phyloP scores from a whole-genome alignment of 2,797 vertebrate genomes.

The Microctenopoma steveboyesi region DNA sequence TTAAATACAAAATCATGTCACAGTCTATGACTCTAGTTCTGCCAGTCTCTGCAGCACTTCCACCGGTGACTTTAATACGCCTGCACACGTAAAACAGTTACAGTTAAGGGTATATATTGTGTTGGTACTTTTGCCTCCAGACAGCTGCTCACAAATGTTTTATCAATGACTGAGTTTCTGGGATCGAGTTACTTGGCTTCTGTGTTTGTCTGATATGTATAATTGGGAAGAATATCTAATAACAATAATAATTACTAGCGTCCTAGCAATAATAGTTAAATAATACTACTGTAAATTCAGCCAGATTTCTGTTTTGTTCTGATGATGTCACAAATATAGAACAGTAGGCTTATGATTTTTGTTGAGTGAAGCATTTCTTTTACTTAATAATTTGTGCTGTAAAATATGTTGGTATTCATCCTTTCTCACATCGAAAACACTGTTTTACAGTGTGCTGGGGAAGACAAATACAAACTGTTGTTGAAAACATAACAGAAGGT shows the following conservation, averaged over 20 bases:
- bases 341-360: not conserved
- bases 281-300: not conserved
- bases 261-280: not conserved
- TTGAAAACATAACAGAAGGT: conserved; percentile 37
- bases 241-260: too few relatives aligned
- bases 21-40: not conserved
- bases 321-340: not conserved
- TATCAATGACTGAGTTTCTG: conserved; percentile 15
- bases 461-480: conserved; percentile 18
- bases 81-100: conserved; percentile 4
- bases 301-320: not conserved
- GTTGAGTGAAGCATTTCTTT: not conserved
- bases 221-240: too few relatives aligned
- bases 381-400: conserved; percentile 1
- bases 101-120: conserved; percentile 14
- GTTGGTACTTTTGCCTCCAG: conserved; percentile 35
- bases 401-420: conserved; percentile 36
- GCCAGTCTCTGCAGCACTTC: conserved; percentile 1
- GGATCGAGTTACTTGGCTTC: conserved; percentile 8
- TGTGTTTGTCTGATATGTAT: conserved; percentile 18
- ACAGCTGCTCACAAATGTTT: conserved; percentile 19
- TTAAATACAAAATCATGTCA: too few relatives aligned
- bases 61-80: conserved; percentile 5
- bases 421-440: conserved; percentile 34
- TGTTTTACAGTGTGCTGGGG: conserved; percentile 23